Evolutionary conservation across 2,113 vertebrate genomes (phyloP), one percentile per base, ranked within the genome.

Genomic region (Sterna hirundo): DNA sequence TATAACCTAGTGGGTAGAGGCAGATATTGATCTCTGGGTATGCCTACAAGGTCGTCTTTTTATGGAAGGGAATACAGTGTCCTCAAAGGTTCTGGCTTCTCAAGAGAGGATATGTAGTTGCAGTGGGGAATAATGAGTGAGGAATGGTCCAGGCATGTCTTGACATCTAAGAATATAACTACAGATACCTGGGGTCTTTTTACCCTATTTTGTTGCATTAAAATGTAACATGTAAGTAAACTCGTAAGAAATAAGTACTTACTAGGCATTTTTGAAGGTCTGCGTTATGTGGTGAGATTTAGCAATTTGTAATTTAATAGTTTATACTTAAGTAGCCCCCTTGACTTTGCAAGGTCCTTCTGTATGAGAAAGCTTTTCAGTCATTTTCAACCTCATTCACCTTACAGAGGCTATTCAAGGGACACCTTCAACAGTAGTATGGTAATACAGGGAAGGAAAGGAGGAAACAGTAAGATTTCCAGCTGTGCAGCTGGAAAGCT

Each of bases 271-370:
- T 55, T 55, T 40, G 12, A 51, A 76, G 2, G 29, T 76, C 29
- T 86, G 13, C 19, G 40, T 75, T 77, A 21, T 23, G 6, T 57
- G 26, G 44, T 64, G 47, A 79, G 4, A 46, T 60, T 68, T 76
- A 64, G 29, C 6, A 47, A 32, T 22, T 3, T 68, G 9, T 68
- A 32, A 58, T 75, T 79, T 26, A 72, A 15, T 20, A 42, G 0
- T 8, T 7, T 17, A 11, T 11, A 0, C 46, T 62, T 68, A 61
- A 58, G 16, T 7, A 72, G 1, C 18, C 3, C 20, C 4, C 11
- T 32, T 54, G 13, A 86, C 15, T 72, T 46, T 72, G 6, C 40
- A 58, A 49, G 11, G 6, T 51, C 52, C 8, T 64, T 76, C 21
- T 6, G 6, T 51, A n/a, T 16, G 5, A 83, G n/a, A 75, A 75